Percentiles rank a stretch among this genome's conserved stretches.
Conservation (phyloP, 2,797 vertebrate genomes). For the Anisognathus igniventris region DNA sequence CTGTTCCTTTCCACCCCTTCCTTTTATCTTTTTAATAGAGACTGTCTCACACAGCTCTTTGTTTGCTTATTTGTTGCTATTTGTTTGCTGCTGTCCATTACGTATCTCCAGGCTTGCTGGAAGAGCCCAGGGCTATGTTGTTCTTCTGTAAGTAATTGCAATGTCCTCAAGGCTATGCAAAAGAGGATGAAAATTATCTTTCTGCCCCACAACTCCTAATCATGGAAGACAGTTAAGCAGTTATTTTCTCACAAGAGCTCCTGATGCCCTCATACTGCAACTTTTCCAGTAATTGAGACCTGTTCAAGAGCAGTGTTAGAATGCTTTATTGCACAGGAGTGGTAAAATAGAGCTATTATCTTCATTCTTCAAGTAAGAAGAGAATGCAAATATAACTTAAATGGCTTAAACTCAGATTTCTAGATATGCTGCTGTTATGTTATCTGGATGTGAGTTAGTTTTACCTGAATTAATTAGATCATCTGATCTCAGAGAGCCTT, state of each 20-base stretch:
- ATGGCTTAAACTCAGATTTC: neutral
- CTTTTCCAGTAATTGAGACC: neutral
- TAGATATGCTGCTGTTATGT: neutral
- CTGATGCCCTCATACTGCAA: neutral
- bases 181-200: neutral
- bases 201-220: neutral
- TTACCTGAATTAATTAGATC: neutral
- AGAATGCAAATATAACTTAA: neutral
- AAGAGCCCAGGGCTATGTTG: neutral
- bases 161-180: neutral
- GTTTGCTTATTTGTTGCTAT: neutral
- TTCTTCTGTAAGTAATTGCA: neutral
- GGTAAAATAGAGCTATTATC: neutral
- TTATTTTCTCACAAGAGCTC: neutral
- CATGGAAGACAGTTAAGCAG: neutral
- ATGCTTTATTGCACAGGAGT: neutral
- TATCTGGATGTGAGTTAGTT: neutral
- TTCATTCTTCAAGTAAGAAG: neutral
- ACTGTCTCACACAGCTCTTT: neutral
- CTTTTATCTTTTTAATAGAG: neutral
- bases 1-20: neutral
- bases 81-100: neutral
- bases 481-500: neutral
- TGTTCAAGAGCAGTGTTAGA: neutral
- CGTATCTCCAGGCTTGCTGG: neutral